Conservation (phyloP, 2,113 vertebrate species). For the Osmerus mordax region DNA sequence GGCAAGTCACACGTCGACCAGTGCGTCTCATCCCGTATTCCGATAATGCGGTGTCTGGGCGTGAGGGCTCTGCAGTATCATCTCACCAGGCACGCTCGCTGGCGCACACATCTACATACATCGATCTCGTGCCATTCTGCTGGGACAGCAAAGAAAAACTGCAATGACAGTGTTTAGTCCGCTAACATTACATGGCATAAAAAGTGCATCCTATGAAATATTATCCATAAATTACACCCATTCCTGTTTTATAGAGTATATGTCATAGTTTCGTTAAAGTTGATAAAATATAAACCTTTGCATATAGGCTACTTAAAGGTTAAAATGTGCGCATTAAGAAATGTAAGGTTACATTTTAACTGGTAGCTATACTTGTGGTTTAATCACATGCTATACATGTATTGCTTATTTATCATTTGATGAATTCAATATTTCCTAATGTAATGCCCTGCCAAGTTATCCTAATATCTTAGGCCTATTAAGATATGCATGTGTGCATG, state of each 20-base stretch:
- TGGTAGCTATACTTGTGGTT: no score
- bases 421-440: no score
- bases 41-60: slow-evolving; percentile 54
- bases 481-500: neutral
- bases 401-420: no score
- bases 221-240: neutral
- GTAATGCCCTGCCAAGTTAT: no score
- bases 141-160: slow-evolving; percentile 52
- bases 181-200: slow-evolving; percentile 27
- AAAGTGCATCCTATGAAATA: neutral
- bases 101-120: slow-evolving; percentile 22
- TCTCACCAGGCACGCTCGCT: slow-evolving; percentile 20
- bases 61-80: slow-evolving; percentile 36
- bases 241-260: neutral
- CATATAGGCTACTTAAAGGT: no score
- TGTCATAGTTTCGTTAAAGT: no score
- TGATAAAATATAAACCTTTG: no score
- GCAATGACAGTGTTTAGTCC: slow-evolving; percentile 47
- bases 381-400: no score
- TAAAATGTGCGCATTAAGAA: no score
- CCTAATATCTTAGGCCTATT: no score
- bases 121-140: slow-evolving; percentile 56
- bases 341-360: no score
- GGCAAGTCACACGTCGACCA: slow-evolving; percentile 20
- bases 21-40: slow-evolving; percentile 55